phyloP scores from a whole-genome alignment of 2,113 vertebrate genomes.

The Pollimyrus isidori region DNA sequence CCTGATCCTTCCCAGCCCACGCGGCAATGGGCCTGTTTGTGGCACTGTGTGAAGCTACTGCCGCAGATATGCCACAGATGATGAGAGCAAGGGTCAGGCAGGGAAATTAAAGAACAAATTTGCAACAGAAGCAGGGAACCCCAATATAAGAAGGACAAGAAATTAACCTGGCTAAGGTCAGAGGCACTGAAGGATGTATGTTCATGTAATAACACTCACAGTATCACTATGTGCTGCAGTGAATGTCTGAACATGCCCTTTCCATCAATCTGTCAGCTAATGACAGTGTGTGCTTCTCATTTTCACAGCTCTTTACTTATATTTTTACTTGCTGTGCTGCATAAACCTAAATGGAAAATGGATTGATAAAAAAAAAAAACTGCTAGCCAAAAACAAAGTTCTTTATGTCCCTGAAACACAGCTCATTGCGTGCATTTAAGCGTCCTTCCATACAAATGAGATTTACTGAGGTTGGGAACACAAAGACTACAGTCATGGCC shows the following conservation, averaged over 20 bases:
- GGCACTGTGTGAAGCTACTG: constrained; percentile 15
- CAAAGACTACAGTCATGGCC: not conserved
- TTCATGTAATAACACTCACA: not conserved
- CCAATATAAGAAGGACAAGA: constrained; percentile 14
- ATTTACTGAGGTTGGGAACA: not conserved
- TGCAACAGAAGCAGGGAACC: constrained; percentile 37
- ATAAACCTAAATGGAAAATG: not conserved
- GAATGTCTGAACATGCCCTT: not conserved
- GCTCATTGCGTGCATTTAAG: not conserved
- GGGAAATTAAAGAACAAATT: constrained; percentile 47
- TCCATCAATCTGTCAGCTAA: not conserved
- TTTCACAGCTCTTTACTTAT: not conserved
- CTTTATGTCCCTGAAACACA: not conserved
- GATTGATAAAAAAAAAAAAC: not conserved
- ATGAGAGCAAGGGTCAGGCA: constrained; percentile 39
- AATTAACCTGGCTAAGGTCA: constrained; percentile 30
- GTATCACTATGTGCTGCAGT: not conserved
- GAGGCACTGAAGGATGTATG: constrained; percentile 24
- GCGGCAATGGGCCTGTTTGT: constrained; percentile 20
- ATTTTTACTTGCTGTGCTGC: not conserved
- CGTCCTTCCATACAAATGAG: not conserved
- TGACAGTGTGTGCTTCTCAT: not conserved
- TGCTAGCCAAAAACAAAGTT: not conserved
- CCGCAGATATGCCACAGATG: constrained; percentile 48
- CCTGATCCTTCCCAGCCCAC: not conserved